These are phyloP conservation scores for Patella depressa DNA, from an alignment of 2,888 invertebrate genomes.

Conservation along the genomic window DNA sequence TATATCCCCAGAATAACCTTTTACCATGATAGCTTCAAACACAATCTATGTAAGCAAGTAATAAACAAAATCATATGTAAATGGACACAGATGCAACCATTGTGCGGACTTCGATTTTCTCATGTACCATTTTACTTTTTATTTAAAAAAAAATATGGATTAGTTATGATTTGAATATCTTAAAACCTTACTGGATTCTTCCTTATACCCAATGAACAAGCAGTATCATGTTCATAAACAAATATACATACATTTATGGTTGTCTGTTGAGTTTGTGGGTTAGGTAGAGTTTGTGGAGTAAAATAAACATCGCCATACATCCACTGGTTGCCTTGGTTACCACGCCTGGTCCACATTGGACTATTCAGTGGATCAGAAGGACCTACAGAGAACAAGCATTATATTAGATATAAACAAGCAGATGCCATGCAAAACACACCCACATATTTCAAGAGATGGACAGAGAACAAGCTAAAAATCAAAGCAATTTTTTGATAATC, in stretches of 20 bases:
- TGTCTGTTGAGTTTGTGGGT: conserved; percentile 22
- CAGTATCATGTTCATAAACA: no score
- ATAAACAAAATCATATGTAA: conserved; percentile 6
- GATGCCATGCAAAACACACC: no score
- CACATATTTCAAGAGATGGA: no score
- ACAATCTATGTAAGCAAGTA: conserved; percentile 55
- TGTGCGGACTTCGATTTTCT: no score
- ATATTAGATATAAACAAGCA: no score
- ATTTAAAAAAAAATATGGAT: no score
- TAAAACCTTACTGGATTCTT: no score
- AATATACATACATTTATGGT: background rate
- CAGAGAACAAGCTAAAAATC: no score
- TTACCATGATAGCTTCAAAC: conserved; percentile 59
- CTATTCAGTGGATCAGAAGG: conserved; percentile 35
- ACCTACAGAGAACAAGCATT: conserved; percentile 21
- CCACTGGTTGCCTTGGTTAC: conserved; percentile 64
- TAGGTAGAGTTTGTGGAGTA: conserved; percentile 42
- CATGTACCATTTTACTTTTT: no score
- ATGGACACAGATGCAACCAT: background rate
- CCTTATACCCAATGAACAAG: no score
- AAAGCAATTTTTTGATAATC: no score
- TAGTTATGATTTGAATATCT: no score
- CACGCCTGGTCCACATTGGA: conserved; percentile 49
- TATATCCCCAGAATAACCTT: conserved; percentile 56
- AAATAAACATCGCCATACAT: conserved; percentile 46